Evolutionary conservation across 2,113 vertebrate genomes (phyloP).

Genomic region (Anseranas semipalmata): DNA sequence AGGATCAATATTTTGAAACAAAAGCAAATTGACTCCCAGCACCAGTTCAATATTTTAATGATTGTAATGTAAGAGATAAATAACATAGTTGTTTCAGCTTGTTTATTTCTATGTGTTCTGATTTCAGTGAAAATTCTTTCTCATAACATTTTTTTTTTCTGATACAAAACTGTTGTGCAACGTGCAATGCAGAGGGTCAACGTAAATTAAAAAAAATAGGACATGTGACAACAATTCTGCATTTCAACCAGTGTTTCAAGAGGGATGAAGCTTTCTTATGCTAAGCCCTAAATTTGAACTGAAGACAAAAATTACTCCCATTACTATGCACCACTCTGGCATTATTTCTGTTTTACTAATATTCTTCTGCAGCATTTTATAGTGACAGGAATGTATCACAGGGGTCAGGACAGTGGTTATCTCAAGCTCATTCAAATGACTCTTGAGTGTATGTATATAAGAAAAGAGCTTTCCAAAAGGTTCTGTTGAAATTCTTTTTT

Average conservation of each 20-base stretch:
- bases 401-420: constrained; percentile 8
- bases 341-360: constrained; percentile 29
- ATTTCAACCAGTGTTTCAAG: constrained; percentile 46
- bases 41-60: constrained; percentile 65
- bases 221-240: constrained; percentile 4
- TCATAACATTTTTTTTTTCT: background rate
- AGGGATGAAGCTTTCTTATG: constrained; percentile 17
- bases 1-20: constrained; percentile 72
- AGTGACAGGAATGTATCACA: background rate
- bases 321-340: background rate
- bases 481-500: constrained; percentile 45
- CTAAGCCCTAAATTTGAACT: constrained; percentile 45
- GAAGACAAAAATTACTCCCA: constrained; percentile 7
- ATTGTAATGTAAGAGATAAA: constrained; percentile 64
- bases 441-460: background rate
- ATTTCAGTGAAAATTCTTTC: constrained; percentile 53
- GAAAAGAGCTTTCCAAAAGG: background rate
- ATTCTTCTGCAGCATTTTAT: constrained; percentile 16
- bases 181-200: background rate
- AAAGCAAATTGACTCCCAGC: constrained; percentile 66
- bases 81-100: constrained; percentile 59
- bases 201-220: constrained; percentile 14
- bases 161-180: constrained; percentile 29
- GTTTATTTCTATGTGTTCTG: constrained; percentile 43
- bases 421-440: constrained; percentile 16